These are phyloP conservation scores for Sinonovacula constricta DNA, from an alignment of 1,140 invertebrate species.

Conservation along the genomic window DNA sequence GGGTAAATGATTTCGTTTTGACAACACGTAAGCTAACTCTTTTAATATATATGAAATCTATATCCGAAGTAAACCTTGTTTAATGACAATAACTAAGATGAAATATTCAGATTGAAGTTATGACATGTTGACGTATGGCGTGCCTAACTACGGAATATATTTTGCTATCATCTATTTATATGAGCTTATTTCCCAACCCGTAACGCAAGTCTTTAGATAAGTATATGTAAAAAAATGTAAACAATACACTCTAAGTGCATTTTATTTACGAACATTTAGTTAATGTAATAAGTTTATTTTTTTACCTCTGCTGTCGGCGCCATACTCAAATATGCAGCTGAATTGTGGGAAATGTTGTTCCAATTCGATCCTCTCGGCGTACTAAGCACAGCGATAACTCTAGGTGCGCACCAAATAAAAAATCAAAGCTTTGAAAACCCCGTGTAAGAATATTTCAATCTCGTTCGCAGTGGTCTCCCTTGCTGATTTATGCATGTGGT, in stretches of 20 bases:
- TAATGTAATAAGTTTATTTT: background rate
- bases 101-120: background rate
- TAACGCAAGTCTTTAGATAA: background rate
- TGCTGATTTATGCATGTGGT: no score
- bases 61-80: background rate
- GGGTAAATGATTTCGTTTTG: no score
- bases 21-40: no score
- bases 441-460: no score
- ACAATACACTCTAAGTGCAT: background rate
- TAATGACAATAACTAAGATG: background rate
- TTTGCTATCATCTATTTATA: background rate
- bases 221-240: background rate
- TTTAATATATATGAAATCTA: no score
- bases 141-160: background rate
- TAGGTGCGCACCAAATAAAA: background rate
- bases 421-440: background rate
- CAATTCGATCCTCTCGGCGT: background rate
- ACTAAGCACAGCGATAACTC: background rate
- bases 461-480: no score
- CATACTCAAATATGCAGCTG: slow-evolving; percentile 62
- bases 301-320: slow-evolving; percentile 66
- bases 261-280: background rate
- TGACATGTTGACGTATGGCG: background rate
- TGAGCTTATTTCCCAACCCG: background rate
- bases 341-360: slow-evolving; percentile 17